Percentiles rank a stretch among this genome's conserved stretches.
Conservation (phyloP, 2,797 vertebrate species). For the Columba guinea region DNA sequence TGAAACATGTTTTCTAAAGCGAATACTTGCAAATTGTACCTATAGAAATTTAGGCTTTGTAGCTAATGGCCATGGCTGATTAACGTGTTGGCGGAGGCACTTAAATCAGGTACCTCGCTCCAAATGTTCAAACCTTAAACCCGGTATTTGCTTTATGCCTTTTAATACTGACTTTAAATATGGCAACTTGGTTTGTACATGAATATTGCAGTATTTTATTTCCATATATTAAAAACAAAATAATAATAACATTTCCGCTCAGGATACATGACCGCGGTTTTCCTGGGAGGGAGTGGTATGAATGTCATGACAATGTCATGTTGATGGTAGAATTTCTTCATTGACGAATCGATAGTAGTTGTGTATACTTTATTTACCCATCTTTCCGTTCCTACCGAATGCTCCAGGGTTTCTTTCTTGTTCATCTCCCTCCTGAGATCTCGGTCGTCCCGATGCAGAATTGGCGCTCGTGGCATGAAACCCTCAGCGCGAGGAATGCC, state of each 20-base stretch:
- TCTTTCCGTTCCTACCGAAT: conserved; percentile 52
- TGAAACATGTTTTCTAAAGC: conserved; percentile 55
- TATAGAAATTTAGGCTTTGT: conserved; percentile 26
- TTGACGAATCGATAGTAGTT: conserved; percentile 81
- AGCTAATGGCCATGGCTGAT: neutral
- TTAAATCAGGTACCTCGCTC: neutral
- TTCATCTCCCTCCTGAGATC: conserved; percentile 58
- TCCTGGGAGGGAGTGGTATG: conserved; percentile 81
- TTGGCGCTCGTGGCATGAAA: neutral
- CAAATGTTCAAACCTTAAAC: conserved; percentile 55
- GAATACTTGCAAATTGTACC: conserved; percentile 19
- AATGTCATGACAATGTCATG: conserved; percentile 87
- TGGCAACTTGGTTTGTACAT: conserved; percentile 76
- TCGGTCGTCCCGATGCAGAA: conserved; percentile 12
- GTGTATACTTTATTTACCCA: conserved; percentile 82
- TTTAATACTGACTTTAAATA: conserved; percentile 77
- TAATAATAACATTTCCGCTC: conserved; percentile 75
- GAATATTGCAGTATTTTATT: conserved; percentile 80
- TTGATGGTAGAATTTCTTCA: conserved; percentile 83
- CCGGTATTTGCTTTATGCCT: conserved; percentile 69
- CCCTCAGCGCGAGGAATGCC: neutral
- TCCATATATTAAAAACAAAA: conserved; percentile 70
- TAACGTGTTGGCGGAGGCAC: neutral
- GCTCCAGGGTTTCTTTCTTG: conserved; percentile 27
- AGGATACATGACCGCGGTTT: conserved; percentile 56